Evolutionary conservation across 2,113 vertebrate species (phyloP).

Genomic region (Catharus minimus): DNA sequence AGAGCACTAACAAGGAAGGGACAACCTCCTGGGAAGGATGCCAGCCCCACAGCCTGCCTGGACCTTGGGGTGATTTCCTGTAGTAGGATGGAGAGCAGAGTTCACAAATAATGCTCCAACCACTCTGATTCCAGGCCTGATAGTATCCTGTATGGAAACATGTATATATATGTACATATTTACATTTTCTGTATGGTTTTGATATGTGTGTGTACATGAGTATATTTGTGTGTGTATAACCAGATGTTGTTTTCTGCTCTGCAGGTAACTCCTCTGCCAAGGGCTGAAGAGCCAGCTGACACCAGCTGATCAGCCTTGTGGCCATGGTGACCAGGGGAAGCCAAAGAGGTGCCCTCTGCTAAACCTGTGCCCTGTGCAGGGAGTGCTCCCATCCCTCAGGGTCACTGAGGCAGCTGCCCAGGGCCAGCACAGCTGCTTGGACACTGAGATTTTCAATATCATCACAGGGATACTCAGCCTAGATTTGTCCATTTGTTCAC

Average conservation of each 20-base stretch:
- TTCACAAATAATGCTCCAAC: neutral
- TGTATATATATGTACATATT: fast-evolving
- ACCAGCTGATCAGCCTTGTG: neutral
- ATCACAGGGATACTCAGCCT: neutral
- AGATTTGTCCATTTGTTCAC: neutral
- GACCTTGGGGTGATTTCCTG: neutral
- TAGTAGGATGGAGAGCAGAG: neutral
- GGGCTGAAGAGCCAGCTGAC: neutral
- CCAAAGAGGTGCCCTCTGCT: neutral
- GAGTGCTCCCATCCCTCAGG: neutral
- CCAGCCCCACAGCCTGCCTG: neutral
- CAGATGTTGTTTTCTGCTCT: neutral
- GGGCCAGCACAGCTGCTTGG: neutral
- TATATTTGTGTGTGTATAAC: neutral
- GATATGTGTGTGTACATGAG: neutral
- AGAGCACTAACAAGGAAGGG: neutral
- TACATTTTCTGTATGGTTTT: neutral
- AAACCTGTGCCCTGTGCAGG: neutral
- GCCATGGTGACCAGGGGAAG: neutral
- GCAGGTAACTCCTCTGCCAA: neutral
- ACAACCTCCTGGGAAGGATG: neutral
- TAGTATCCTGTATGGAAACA: neutral
- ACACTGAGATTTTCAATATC: neutral
- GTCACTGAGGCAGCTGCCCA: neutral
- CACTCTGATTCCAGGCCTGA: neutral